Evolutionary conservation across 2,113 vertebrate genomes (phyloP).

Genomic region (Illadopsis cleaveri): DNA sequence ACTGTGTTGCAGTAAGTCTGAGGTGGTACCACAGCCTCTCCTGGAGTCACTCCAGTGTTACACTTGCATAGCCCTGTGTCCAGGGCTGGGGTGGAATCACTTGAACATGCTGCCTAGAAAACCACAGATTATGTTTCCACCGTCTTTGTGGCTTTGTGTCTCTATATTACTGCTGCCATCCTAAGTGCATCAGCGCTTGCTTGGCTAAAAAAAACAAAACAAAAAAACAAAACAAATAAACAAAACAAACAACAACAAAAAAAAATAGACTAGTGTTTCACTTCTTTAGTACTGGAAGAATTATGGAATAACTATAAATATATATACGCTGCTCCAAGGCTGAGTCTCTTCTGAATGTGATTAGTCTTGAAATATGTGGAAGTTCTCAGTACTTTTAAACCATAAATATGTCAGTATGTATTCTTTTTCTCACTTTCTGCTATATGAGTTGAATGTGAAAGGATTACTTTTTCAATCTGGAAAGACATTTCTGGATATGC

Average conservation of each 20-base stretch:
- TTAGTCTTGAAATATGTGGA: neutral
- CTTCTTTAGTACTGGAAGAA: neutral
- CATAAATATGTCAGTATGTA: constrained; percentile 8
- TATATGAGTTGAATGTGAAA: constrained; percentile 1
- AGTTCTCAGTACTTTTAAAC: constrained; percentile 23
- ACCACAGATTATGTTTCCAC: neutral
- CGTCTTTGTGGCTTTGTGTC: neutral
- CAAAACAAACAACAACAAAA: no score
- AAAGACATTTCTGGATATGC: neutral
- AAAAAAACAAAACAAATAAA: no score
- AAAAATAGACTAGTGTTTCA: neutral
- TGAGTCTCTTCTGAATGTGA: neutral
- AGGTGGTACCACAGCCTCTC: neutral
- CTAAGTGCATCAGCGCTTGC: neutral
- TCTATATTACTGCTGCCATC: neutral
- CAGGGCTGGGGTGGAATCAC: neutral
- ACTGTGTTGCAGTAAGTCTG: neutral
- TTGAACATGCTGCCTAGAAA: neutral
- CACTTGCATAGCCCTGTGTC: neutral
- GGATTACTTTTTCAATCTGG: neutral
- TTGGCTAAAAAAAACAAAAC: neutral
- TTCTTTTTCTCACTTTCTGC: neutral
- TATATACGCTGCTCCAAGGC: neutral
- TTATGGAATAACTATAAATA: neutral
- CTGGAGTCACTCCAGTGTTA: neutral